A percentile compares a stretch with the other conserved stretches of the same genome.
Conservation (phyloP, 2,797 vertebrate species). For the Danio choprae region DNA sequence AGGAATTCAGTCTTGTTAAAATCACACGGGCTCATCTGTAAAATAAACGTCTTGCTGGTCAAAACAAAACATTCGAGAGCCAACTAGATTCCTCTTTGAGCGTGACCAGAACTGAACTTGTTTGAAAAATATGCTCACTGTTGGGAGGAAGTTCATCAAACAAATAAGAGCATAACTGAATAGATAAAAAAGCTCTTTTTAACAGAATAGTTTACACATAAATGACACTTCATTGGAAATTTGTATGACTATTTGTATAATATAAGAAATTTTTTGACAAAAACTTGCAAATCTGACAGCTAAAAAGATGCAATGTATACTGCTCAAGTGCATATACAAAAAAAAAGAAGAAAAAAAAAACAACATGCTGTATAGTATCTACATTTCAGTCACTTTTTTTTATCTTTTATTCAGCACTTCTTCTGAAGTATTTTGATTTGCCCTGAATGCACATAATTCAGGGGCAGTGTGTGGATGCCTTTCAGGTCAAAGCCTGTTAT, state of each 20-base stretch:
- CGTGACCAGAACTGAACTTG: slow-evolving; percentile 3
- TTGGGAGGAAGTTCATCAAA: not conserved
- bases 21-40: slow-evolving; percentile 29
- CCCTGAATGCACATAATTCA: slow-evolving; percentile 48
- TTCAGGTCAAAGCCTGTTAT: slow-evolving; percentile 58
- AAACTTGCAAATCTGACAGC: not conserved
- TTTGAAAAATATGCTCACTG: not conserved
- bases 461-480: slow-evolving; percentile 26
- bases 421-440: slow-evolving; percentile 44
- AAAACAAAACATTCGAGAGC: slow-evolving; percentile 10
- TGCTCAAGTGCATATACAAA: not conserved
- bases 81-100: slow-evolving; percentile 21
- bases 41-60: slow-evolving; percentile 41
- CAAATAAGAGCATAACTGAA: not conserved
- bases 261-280: not conserved
- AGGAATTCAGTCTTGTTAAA: slow-evolving; percentile 31
- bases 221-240: not conserved
- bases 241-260: not conserved
- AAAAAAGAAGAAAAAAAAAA: slow-evolving; percentile 12
- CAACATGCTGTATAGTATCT: not conserved
- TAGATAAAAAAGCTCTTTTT: not conserved
- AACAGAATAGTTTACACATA: not conserved
- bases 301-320: not conserved
- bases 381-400: slow-evolving; percentile 37
- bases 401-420: not conserved